phyloP scores from a whole-genome alignment of 2,888 invertebrate genomes.

The Macrosoma leucophasiata region DNA sequence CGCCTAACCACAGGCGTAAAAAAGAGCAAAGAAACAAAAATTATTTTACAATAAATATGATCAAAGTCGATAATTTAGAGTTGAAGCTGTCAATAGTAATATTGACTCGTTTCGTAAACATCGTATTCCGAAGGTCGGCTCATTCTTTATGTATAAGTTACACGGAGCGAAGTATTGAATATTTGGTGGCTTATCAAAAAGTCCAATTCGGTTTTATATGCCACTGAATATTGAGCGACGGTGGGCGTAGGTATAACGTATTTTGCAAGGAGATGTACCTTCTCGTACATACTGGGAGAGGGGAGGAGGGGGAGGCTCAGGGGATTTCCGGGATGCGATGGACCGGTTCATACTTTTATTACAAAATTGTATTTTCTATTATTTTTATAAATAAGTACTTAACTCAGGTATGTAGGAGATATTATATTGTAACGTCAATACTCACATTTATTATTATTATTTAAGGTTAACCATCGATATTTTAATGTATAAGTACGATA shows the following conservation, averaged over 20 bases:
- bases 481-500: too few relatives aligned
- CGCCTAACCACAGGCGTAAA: too few relatives aligned
- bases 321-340: background rate
- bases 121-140: slow-evolving; percentile 27
- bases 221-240: slow-evolving; percentile 59
- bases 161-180: slow-evolving; percentile 29
- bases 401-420: too few relatives aligned
- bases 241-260: slow-evolving; percentile 36
- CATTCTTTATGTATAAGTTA: slow-evolving; percentile 35
- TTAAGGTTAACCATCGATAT: too few relatives aligned
- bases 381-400: background rate
- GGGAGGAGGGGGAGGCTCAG: too few relatives aligned
- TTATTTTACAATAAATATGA: too few relatives aligned
- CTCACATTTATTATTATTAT: too few relatives aligned
- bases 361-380: background rate
- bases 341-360: background rate
- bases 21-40: too few relatives aligned
- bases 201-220: slow-evolving; percentile 52
- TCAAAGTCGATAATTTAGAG: slow-evolving; percentile 16
- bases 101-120: slow-evolving; percentile 22
- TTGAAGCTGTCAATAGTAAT: slow-evolving; percentile 18
- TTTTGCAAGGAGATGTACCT: slow-evolving; percentile 44
- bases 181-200: slow-evolving; percentile 48
- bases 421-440: too few relatives aligned
- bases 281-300: too few relatives aligned